Evolutionary conservation across 2,113 vertebrate species (phyloP), one percentile per base, ranked within the genome.

Genomic region (Hystrix cristata): DNA sequence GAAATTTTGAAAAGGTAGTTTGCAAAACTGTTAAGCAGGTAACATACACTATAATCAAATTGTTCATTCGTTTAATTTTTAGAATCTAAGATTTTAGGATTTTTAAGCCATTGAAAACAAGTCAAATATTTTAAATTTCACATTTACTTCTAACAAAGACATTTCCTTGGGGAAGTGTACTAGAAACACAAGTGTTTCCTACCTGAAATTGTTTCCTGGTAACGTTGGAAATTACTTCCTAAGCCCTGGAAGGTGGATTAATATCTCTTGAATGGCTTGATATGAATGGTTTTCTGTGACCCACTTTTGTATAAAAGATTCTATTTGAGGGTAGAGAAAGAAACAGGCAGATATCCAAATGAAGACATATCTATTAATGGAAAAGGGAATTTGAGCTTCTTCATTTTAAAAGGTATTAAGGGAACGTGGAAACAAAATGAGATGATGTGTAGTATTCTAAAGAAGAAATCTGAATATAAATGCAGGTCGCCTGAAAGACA

Each of bases 231-330:
- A 90, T 95, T 95, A 29, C 92, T 96, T 90, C 80, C 53, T 78
- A 94, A 90, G 43, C 71, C 57, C 51, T 43, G 46, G 55, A 95
- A 94, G n/a, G 55, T 64, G 27, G 57, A 89, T 97, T 96, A 96
- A 88, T 92, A 90, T 81, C 82, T 95, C 86, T 95, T 38, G 65
- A 74, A 94, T 95, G 86, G 81, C 18, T 88, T 95, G 80, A 97
- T 78, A 93, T 91, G 78, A 97, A 96, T 31, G 94, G 55, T 74
- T 96, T 97, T 94, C 84, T 89, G 78, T 98, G 94, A 96, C 92
- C 94, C n/a, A 96, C 86, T 97, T 97, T 95, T 95, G 72, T 79
- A 86, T 57, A 87, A 97, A 97, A 84, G 27, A 90, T 79, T 18
- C 38, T 87, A 19, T 69, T 94, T 79, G 86, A 88, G 29, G 59